Base-by-base conservation (phyloP, 2,113 vertebrate species). In the Numenius arquata region DNA sequence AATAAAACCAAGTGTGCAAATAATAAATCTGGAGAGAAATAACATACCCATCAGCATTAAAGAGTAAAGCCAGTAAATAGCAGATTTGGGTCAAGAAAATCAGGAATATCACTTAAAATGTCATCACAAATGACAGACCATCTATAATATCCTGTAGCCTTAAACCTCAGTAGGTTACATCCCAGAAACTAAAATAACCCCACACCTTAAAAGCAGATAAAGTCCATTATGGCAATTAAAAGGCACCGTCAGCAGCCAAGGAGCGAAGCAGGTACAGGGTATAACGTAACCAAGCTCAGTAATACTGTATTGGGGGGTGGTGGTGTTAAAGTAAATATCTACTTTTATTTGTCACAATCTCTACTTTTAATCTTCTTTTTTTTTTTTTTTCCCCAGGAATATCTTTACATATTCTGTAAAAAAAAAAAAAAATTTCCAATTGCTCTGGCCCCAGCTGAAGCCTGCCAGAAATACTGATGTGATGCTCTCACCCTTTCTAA, bases 1-100 rank as follows among this genome's bases (percentile, higher is more conserved):
- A 76, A 94, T 93, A 96, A 96, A 96, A 80, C 29, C 55, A 88
- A 96, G 81, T n/a, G 55, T 58, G 58, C 47, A 87, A 94, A 87
- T 32, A 93, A 73, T 79, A 95, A 94, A 85, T 30, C 34, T 26
- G 30, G 55, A 79, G 6, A 77, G 63, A 84, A 93, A 76, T 56
- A 85, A 74, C 85, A 93, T 85, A 83, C 20, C 83, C 56, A 30
- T 85, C 59, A 36, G n/a, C 47, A 36, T 73, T 41, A 85, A 80
- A 50, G 45, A 40, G 34, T 16, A 34, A 92, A 92, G 47, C n/a
- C 53, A 84, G 52, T 74, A 92, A 95, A 70, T 14, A 88, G 53
- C n/a, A 32, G 58, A 21, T 74, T 41, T 72, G 23, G 58, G 58
- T 61, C 62, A 80, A 26, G 71, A 40, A 70, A 80, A 59, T 29